phyloP scores from a whole-genome alignment of 2,888 invertebrate species.

The Ptilodon capucinus region DNA sequence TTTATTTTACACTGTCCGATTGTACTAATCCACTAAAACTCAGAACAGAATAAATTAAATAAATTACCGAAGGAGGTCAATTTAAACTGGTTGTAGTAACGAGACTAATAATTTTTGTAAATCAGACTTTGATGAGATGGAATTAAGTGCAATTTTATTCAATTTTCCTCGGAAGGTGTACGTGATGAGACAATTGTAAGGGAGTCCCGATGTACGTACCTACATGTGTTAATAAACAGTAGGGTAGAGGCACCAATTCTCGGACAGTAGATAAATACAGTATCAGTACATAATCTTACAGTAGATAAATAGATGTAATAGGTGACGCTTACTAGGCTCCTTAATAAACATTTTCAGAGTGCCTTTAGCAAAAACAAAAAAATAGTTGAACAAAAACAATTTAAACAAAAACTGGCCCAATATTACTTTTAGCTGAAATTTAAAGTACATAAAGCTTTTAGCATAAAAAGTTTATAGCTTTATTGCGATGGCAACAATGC shows the following conservation, averaged over 20 bases:
- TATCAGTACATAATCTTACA: too few species aligned
- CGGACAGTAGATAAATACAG: background rate
- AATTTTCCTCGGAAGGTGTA: constrained; percentile 40
- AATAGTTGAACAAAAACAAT: background rate
- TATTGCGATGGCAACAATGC: too few species aligned
- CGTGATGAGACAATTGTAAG: constrained; percentile 11
- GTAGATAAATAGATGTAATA: background rate
- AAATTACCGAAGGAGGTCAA: constrained; percentile 38
- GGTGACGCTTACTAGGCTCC: too few species aligned
- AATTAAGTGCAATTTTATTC: constrained; percentile 63
- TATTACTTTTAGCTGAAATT: background rate
- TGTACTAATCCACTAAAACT: constrained; percentile 24
- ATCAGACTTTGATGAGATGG: constrained; percentile 55
- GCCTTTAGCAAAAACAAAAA: background rate
- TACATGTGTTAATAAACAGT: background rate
- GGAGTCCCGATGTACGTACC: background rate
- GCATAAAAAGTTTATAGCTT: background rate
- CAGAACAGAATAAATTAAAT: background rate
- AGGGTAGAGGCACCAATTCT: background rate
- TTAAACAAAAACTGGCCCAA: background rate
- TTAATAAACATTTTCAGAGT: too few species aligned
- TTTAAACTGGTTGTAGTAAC: constrained; percentile 41
- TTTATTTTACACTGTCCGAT: constrained; percentile 46
- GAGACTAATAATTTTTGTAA: constrained; percentile 47
- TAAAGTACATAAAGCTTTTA: background rate